phyloP scores from a whole-genome alignment of 2,888 invertebrate genomes.

The Hydroisotoma schaefferi region DNA sequence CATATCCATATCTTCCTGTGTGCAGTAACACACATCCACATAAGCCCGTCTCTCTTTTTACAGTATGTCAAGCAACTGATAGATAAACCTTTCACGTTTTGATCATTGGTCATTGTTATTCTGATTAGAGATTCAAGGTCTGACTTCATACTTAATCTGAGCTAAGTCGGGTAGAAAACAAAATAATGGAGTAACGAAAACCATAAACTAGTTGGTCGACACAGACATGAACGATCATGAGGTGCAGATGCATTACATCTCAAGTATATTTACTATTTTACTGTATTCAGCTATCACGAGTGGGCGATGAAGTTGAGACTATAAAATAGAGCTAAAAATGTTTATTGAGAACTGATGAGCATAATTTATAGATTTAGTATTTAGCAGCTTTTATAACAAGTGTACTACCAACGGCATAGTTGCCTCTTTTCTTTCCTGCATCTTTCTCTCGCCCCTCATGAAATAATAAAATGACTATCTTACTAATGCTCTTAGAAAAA shows the following conservation, averaged over 20 bases:
- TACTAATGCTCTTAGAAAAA: too few relatives aligned
- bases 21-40: too few relatives aligned
- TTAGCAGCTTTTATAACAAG: too few relatives aligned
- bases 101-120: conserved; percentile 46
- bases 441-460: neutral
- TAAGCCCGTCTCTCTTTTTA: too few relatives aligned
- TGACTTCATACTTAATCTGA: conserved; percentile 5
- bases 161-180: neutral
- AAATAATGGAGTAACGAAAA: neutral
- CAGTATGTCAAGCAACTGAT: conserved; percentile 10
- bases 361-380: conserved; percentile 11
- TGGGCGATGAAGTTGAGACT: conserved; percentile 13
- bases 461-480: neutral
- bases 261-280: neutral
- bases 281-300: neutral
- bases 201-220: too few relatives aligned
- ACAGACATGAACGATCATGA: too few relatives aligned
- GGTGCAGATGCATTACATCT: too few relatives aligned
- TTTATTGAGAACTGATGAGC: conserved; percentile 15
- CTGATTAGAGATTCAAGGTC: conserved; percentile 47
- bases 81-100: conserved; percentile 43
- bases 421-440: too few relatives aligned
- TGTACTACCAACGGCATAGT: too few relatives aligned
- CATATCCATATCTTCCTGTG: too few relatives aligned
- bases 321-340: neutral